Evolutionary conservation across 2,797 vertebrate species (phyloP).

Genomic region (Gambelia wislizenii): DNA sequence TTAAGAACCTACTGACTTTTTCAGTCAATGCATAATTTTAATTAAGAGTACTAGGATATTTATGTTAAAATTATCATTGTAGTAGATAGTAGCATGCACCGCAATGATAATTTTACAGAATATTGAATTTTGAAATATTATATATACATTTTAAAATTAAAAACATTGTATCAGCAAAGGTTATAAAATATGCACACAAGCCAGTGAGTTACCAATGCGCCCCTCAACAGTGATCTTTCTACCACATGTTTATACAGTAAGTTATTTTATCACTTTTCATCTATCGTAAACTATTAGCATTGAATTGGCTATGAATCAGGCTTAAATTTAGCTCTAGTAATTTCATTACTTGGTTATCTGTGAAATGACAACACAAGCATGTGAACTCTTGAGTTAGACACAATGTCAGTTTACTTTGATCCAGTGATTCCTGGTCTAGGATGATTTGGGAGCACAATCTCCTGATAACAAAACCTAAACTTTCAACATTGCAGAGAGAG

Average conservation of each 20-base stretch:
- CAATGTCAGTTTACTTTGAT: background rate
- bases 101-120: no score
- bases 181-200: background rate
- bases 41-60: background rate
- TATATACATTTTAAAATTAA: background rate
- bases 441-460: slow-evolving; percentile 11
- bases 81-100: background rate
- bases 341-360: fast-evolving
- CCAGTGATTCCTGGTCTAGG: background rate
- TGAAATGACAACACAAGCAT: background rate
- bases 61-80: background rate
- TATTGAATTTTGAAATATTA: no score
- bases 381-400: background rate
- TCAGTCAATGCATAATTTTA: background rate
- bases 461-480: background rate
- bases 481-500: background rate
- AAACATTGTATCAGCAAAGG: background rate
- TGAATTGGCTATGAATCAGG: fast-evolving
- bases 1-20: background rate
- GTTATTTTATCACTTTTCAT: background rate
- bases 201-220: background rate
- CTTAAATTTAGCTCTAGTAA: background rate
- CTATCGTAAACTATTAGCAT: background rate
- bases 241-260: background rate
- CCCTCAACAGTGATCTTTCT: background rate